These are phyloP conservation scores for Melanostoma scalare DNA, from an alignment of 2,888 invertebrate species.

Conservation along the genomic window DNA sequence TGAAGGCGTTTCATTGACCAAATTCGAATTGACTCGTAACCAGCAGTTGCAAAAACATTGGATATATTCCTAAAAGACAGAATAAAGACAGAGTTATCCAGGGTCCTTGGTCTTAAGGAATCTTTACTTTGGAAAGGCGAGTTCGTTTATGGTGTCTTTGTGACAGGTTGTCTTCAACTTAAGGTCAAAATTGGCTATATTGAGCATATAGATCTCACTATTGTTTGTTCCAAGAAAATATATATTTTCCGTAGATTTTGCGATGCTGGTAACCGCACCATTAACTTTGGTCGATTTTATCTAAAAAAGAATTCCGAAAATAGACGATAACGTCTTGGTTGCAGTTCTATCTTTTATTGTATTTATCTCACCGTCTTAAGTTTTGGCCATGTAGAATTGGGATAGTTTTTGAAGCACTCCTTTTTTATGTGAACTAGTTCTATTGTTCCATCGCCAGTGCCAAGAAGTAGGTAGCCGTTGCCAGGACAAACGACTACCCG, in stretches of 20 bases:
- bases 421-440: conserved; percentile 87
- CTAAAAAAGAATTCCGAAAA: conserved; percentile 77
- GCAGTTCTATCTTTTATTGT: neutral
- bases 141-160: conserved; percentile 89
- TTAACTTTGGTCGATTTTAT: conserved; percentile 84
- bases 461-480: conserved; percentile 87
- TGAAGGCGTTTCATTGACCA: conserved; percentile 90
- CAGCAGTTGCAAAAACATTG: conserved; percentile 93
- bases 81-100: too few relatives aligned
- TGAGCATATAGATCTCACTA: conserved; percentile 92
- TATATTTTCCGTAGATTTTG: conserved; percentile 84
- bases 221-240: conserved; percentile 89
- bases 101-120: neutral
- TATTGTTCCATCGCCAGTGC: conserved; percentile 92
- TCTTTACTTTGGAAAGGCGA: conserved; percentile 91
- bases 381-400: conserved; percentile 84
- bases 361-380: conserved; percentile 82
- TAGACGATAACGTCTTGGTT: too few relatives aligned
- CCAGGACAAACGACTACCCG: conserved; percentile 85
- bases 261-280: conserved; percentile 89
- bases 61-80: conserved; percentile 86
- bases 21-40: conserved; percentile 92
- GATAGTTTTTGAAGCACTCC: conserved; percentile 80
- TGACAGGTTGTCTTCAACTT: conserved; percentile 92
- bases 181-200: conserved; percentile 86